Evolutionary conservation across 2,888 invertebrate genomes (phyloP).

Genomic region (Clistopyga incitator): DNA sequence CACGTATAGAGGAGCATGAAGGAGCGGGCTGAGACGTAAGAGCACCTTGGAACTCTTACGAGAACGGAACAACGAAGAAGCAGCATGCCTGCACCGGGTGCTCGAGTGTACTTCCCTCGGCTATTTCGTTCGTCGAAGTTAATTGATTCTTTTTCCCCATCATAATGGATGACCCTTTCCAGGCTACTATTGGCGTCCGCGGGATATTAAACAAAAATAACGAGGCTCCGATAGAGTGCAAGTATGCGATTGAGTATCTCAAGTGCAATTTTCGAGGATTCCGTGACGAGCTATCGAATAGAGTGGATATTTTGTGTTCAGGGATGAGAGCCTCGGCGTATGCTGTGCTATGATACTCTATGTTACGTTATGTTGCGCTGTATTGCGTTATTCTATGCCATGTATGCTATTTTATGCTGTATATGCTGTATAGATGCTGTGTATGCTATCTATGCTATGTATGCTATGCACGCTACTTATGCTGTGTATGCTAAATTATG

Average conservation of each 20-base stretch:
- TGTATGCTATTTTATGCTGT: too few relatives aligned
- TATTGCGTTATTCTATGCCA: too few relatives aligned
- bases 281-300: too few relatives aligned
- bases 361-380: too few relatives aligned
- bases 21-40: constrained; percentile 23
- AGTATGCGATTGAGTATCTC: not conserved
- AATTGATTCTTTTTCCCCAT: constrained; percentile 52
- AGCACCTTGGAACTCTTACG: constrained; percentile 48
- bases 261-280: too few relatives aligned
- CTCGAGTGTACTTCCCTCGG: not conserved
- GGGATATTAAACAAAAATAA: constrained; percentile 40
- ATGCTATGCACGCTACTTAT: too few relatives aligned
- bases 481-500: too few relatives aligned
- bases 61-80: constrained; percentile 43
- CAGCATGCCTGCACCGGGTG: not conserved
- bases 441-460: too few relatives aligned
- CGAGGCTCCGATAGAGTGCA: constrained; percentile 1
- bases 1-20: constrained; percentile 24
- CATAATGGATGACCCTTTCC: constrained; percentile 16
- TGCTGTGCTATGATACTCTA: too few relatives aligned
- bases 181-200: constrained; percentile 8
- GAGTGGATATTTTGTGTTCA: too few relatives aligned
- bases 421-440: too few relatives aligned
- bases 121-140: constrained; percentile 39
- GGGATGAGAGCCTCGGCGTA: too few relatives aligned